These are phyloP conservation scores for Autographa pulchrina DNA, from an alignment of 2,888 invertebrate genomes.

Conservation along the genomic window DNA sequence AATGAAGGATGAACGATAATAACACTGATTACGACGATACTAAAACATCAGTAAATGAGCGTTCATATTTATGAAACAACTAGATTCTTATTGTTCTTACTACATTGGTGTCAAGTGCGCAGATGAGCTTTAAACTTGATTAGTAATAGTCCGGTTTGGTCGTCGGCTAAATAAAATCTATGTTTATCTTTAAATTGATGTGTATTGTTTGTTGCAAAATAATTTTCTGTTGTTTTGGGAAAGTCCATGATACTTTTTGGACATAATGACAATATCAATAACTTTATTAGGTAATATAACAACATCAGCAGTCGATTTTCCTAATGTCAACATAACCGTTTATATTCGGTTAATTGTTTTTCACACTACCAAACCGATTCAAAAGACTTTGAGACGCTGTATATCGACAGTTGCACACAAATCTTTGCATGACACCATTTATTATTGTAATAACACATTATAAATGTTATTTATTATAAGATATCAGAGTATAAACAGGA, in stretches of 20 bases:
- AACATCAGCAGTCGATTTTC: too few species aligned
- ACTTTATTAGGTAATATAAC: too few species aligned
- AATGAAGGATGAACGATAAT: conserved; percentile 13
- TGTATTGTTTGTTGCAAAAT: too few species aligned
- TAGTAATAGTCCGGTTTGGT: background rate
- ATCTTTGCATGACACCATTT: background rate
- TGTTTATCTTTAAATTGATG: background rate
- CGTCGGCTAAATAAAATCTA: background rate
- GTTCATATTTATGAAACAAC: conserved; percentile 14
- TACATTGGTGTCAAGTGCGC: background rate
- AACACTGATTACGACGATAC: conserved; percentile 16
- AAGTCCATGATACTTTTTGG: too few species aligned
- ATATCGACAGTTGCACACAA: background rate
- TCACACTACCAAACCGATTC: too few species aligned
- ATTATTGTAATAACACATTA: background rate
- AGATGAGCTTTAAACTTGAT: background rate
- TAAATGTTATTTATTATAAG: background rate
- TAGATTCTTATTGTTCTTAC: background rate
- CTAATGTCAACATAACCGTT: too few species aligned
- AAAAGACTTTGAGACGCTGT: too few species aligned
- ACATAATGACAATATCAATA: too few species aligned
- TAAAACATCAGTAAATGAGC: conserved; percentile 12
- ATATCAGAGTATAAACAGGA: conserved; percentile 4
- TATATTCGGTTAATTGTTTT: too few species aligned
- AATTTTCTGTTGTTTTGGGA: too few species aligned